Conservation (phyloP, 2,797 vertebrate genomes). For the Galaxias olidus region DNA sequence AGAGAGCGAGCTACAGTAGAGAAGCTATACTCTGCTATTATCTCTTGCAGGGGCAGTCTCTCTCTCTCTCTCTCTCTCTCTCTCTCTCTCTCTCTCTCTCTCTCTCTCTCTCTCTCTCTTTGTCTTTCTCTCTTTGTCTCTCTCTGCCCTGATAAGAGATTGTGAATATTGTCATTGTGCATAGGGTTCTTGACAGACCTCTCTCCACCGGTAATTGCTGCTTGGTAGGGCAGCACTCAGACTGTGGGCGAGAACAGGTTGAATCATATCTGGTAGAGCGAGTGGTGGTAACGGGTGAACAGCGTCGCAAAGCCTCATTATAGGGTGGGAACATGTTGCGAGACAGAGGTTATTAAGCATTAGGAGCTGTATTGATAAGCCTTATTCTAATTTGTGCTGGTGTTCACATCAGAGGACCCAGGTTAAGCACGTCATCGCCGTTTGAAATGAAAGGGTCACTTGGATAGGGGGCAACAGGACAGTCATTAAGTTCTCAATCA, state of each 20-base stretch:
- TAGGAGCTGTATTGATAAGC: not conserved
- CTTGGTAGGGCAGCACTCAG: not conserved
- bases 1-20: too few relatives aligned
- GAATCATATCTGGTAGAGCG: slow-evolving; percentile 8
- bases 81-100: not conserved
- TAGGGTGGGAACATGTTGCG: not conserved
- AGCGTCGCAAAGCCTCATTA: slow-evolving; percentile 6
- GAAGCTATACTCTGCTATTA: too few relatives aligned
- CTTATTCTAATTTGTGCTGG: not conserved
- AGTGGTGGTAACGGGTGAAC: slow-evolving; percentile 3
- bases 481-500: not conserved
- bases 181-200: slow-evolving; percentile 10
- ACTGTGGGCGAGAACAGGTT: not conserved
- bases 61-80: slow-evolving; percentile 11
- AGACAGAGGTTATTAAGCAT: not conserved
- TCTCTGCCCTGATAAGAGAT: not conserved
- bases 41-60: not conserved
- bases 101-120: not conserved
- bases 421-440: slow-evolving; percentile 1
- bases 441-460: not conserved
- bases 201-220: slow-evolving; percentile 6
- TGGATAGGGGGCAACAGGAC: not conserved
- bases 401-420: not conserved
- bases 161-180: not conserved
- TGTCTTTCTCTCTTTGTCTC: slow-evolving; percentile 1